A percentile compares a stretch with the other conserved stretches of the same genome.
Conservation (phyloP, 2,113 vertebrate genomes). For the Alouatta palliata region DNA sequence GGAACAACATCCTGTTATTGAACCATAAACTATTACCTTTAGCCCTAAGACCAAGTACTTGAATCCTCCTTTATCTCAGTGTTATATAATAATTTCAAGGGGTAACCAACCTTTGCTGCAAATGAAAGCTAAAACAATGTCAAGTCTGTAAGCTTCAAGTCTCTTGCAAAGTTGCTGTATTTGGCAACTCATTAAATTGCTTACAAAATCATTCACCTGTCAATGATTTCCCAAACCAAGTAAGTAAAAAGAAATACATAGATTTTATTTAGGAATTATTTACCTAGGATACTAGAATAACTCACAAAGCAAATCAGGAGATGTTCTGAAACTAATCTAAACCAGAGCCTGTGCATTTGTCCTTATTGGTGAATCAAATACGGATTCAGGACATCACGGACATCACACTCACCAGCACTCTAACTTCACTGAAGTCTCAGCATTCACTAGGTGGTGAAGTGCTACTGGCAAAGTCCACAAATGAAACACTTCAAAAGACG, state of each 20-base stretch:
- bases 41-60: background rate
- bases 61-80: background rate
- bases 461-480: background rate
- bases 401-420: background rate
- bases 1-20: background rate
- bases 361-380: background rate
- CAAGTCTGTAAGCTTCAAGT: background rate
- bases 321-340: background rate
- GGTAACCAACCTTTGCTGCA: background rate
- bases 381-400: background rate
- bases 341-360: background rate
- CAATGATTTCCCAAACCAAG: constrained; percentile 64
- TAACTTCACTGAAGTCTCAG: background rate
- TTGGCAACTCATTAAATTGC: constrained; percentile 32
- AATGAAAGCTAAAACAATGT: constrained; percentile 42
- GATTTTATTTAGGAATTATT: constrained; percentile 53
- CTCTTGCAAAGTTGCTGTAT: background rate
- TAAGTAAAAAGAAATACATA: constrained; percentile 37
- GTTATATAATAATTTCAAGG: background rate
- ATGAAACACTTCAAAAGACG: background rate
- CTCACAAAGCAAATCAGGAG: constrained; percentile 40
- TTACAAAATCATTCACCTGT: constrained; percentile 55
- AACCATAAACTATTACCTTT: background rate
- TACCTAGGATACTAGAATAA: constrained; percentile 36
- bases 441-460: background rate